These are phyloP conservation scores for Lacerta viridis DNA, from an alignment of 2,797 vertebrate species.

Conservation along the genomic window DNA sequence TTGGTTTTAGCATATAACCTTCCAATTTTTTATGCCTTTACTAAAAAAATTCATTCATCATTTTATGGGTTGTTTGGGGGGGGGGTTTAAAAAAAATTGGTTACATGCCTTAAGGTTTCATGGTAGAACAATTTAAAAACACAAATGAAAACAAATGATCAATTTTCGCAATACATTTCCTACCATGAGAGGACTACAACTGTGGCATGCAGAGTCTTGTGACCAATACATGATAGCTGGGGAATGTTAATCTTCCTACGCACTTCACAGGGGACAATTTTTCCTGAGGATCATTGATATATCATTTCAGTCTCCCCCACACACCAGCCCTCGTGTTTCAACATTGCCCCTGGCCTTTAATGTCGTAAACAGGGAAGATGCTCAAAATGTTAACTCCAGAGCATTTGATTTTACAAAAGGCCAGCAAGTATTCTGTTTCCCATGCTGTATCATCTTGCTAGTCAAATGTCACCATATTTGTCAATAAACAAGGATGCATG, in stretches of 20 bases:
- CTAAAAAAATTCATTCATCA: background rate
- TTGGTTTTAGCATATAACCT: background rate
- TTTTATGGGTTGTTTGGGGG: background rate
- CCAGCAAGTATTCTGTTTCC: background rate
- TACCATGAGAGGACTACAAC: background rate
- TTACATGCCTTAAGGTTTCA: background rate
- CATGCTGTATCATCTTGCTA: background rate
- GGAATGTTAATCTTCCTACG: slow-evolving; percentile 25
- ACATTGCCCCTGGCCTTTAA: background rate
- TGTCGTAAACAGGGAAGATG: background rate
- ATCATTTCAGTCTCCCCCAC: background rate
- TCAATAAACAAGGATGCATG: background rate
- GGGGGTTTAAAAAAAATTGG: background rate
- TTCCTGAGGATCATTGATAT: background rate
- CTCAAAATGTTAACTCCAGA: background rate
- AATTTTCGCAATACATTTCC: background rate
- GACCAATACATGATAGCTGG: slow-evolving; percentile 2
- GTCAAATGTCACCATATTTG: background rate
- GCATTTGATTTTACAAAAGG: background rate
- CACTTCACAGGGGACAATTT: background rate
- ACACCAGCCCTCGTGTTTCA: background rate
- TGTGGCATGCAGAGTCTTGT: background rate
- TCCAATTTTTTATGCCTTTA: background rate
- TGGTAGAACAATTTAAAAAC: background rate
- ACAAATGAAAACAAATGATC: background rate